These are phyloP conservation scores for Nomada fucata DNA, from an alignment of 2,888 invertebrate species.

Conservation along the genomic window DNA sequence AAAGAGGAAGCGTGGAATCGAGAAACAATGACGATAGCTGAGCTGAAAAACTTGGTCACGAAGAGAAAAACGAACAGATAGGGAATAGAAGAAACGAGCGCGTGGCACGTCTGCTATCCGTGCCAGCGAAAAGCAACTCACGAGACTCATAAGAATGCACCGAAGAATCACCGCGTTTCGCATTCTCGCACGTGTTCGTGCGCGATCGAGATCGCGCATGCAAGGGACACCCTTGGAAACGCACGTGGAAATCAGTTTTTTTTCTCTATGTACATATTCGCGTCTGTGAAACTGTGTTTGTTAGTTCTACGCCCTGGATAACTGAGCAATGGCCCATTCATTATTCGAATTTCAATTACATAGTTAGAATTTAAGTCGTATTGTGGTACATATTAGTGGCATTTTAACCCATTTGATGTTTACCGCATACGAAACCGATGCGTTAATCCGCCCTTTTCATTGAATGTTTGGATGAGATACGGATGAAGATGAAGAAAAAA, in stretches of 20 bases:
- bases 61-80: slow-evolving; percentile 15
- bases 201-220: slow-evolving; percentile 24
- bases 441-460: background rate
- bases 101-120: slow-evolving; percentile 52
- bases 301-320: background rate
- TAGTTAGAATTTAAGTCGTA: background rate
- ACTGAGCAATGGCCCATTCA: background rate
- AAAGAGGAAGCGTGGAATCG: slow-evolving; percentile 40
- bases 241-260: slow-evolving; percentile 31
- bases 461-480: background rate
- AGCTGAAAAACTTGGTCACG: slow-evolving; percentile 29
- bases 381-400: too few relatives aligned
- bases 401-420: too few relatives aligned
- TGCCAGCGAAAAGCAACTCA: slow-evolving; percentile 61
- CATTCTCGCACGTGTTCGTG: slow-evolving; percentile 44
- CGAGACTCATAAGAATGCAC: slow-evolving; percentile 53
- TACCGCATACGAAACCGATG: too few relatives aligned
- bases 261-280: background rate
- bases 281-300: slow-evolving; percentile 6
- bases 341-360: slow-evolving; percentile 13
- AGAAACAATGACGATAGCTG: slow-evolving; percentile 17
- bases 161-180: slow-evolving; percentile 30
- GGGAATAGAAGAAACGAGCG: slow-evolving; percentile 28
- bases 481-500: too few relatives aligned
- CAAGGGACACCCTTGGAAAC: slow-evolving; percentile 35